Evolutionary conservation across 1,140 invertebrate species (phyloP), one percentile per base, ranked within the genome.

Genomic region (Monomorium pharaonis): DNA sequence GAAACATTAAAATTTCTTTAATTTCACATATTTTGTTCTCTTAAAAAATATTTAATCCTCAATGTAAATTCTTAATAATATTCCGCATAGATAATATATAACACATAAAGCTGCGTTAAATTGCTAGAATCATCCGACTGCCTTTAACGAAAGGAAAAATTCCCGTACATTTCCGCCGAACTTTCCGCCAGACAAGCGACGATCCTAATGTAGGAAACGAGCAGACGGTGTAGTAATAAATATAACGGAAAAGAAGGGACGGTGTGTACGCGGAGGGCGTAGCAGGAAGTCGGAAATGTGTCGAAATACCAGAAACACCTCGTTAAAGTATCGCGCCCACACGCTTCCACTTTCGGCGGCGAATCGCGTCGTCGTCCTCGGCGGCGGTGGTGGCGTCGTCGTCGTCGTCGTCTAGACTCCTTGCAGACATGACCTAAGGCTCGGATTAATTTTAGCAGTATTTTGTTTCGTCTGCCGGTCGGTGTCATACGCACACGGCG

Each of bases 401-500:
- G 60, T 67, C 86, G 70, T 65, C 85, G 80, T 89, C n/a, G 65
- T 54, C 44, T 93, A 93, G 93, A 93, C 93, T 93, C 49, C 62
- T 89, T 92, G 91, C 91, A 93, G 93, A 93, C 93, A 91, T 92
- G 92, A 92, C 91, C 92, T 92, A 93, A 92, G 90, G 89, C 89
- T 75, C 86, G 83, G 91, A 92, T 93, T 93, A 93, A 93, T 93
- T 93, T 93, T 93, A 93, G 93, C 93, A 88, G 88, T 91, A 93
- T 93, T 93, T 93, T 93, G 92, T 93, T 93, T 92, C 92, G 92
- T 91, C 91, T 92, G 90, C 87, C 88, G 67, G 67, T 86, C 86
- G 67, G 84, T 56, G 77, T 89, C 69, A 81, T 77, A 49, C 74
- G 21, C 60, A 33, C 16, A 51, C 44, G 63, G 21, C 33, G 49